Evolutionary conservation across 2,113 vertebrate species (phyloP).

Genomic region (Scopus umbretta): DNA sequence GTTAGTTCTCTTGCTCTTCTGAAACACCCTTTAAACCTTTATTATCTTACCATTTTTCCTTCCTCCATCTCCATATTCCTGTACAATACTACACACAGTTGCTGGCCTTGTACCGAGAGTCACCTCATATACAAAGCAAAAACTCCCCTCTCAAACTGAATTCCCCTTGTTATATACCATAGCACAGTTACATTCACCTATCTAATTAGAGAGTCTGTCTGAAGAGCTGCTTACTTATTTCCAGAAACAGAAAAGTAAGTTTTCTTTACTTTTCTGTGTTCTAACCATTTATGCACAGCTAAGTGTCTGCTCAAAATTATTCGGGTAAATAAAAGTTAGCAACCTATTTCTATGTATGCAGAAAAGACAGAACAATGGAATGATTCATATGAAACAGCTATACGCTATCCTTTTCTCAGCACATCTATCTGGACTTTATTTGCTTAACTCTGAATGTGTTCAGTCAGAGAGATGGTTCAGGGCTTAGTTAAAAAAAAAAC

Average conservation of each 20-base stretch:
- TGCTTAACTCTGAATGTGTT: neutral
- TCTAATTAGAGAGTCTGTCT: neutral
- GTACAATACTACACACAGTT: neutral
- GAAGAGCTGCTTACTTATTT: neutral
- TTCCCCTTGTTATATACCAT: neutral
- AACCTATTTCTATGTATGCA: neutral
- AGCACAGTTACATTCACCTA: neutral
- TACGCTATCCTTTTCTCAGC: neutral
- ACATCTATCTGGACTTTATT: neutral
- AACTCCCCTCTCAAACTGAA: neutral
- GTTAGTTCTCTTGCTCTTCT: neutral
- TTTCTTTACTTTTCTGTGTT: neutral
- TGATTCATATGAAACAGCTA: neutral
- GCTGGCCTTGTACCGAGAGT: neutral
- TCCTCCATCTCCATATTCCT: neutral
- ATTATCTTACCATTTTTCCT: neutral
- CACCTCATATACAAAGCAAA: neutral
- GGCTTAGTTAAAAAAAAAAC: neutral
- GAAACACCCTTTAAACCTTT: neutral
- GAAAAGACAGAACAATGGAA: neutral
- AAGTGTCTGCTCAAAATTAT: neutral
- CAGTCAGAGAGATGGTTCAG: neutral
- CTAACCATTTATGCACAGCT: neutral
- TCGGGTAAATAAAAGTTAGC: neutral
- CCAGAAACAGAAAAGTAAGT: neutral